Conservation (phyloP, 2,113 vertebrate species). For the Lathamus discolor region DNA sequence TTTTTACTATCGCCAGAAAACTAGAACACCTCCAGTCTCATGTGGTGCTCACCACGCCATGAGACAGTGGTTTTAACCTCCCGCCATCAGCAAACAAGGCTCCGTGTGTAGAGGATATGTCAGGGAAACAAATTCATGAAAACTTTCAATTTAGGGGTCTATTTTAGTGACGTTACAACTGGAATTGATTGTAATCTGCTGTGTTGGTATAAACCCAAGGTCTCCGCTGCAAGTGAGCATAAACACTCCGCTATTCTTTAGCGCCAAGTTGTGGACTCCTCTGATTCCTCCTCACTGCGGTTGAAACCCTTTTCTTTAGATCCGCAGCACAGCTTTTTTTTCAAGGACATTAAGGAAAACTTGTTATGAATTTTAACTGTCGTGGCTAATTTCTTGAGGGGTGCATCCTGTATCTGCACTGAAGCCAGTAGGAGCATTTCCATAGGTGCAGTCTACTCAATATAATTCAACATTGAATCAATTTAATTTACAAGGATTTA, state of each 20-base stretch:
- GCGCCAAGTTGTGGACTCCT: not conserved
- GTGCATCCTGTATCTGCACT: not conserved
- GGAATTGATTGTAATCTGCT: not conserved
- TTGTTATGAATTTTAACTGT: not conserved
- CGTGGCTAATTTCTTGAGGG: not conserved
- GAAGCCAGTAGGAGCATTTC: not conserved
- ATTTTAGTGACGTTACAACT: not conserved
- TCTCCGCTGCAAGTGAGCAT: not conserved
- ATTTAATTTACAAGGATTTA: not conserved
- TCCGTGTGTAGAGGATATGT: not conserved
- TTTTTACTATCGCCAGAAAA: not conserved
- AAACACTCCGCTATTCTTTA: not conserved
- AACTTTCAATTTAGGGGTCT: not conserved
- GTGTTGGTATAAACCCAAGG: constrained; percentile 22
- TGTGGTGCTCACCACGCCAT: not conserved
- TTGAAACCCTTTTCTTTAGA: not conserved
- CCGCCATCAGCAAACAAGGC: not conserved
- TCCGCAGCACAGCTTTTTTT: not conserved
- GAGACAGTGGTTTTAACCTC: not conserved
- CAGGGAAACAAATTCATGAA: not conserved
- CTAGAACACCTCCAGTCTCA: not conserved
- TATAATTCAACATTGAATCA: not conserved
- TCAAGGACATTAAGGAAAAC: not conserved
- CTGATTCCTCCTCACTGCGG: not conserved
- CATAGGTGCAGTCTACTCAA: not conserved